Conservation (phyloP, 2,113 vertebrate genomes). For the Spilogale gracilis region DNA sequence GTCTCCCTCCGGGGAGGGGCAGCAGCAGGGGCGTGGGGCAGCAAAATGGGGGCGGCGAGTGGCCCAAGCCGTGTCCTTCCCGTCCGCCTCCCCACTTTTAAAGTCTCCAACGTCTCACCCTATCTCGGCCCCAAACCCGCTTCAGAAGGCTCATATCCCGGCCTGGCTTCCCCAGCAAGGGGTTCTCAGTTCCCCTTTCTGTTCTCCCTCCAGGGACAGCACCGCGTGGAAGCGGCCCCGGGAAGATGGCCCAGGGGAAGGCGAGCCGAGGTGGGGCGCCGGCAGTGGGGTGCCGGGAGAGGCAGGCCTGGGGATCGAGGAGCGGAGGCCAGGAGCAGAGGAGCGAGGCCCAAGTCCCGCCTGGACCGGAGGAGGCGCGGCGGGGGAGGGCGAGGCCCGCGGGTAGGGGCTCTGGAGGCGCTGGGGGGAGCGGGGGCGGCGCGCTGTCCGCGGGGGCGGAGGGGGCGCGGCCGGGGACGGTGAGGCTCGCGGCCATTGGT, state of each 20-base stretch:
- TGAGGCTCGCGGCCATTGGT: slow-evolving; percentile 54
- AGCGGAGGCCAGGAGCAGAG: neutral
- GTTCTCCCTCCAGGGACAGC: neutral
- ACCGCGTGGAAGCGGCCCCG: neutral
- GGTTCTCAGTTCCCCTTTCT: neutral
- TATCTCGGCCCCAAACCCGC: neutral
- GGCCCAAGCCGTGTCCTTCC: neutral
- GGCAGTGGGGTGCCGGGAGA: neutral
- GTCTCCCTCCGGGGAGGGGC: neutral
- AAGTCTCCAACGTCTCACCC: neutral
- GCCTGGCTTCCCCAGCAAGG: no score
- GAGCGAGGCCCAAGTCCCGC: neutral
- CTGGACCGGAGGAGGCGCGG: neutral
- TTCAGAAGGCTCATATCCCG: neutral
- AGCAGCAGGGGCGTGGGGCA: neutral
- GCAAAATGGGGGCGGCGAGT: neutral
- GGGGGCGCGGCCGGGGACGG: neutral
- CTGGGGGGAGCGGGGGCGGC: neutral
- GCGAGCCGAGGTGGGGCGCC: neutral
- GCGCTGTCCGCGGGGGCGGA: no score
- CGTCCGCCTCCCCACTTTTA: neutral
- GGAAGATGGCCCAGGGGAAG: neutral
- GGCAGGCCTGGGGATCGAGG: neutral
- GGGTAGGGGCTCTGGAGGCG: neutral
- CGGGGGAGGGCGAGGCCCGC: neutral